phyloP scores from a whole-genome alignment of 2,113 vertebrate species.

The Alethe diademata region DNA sequence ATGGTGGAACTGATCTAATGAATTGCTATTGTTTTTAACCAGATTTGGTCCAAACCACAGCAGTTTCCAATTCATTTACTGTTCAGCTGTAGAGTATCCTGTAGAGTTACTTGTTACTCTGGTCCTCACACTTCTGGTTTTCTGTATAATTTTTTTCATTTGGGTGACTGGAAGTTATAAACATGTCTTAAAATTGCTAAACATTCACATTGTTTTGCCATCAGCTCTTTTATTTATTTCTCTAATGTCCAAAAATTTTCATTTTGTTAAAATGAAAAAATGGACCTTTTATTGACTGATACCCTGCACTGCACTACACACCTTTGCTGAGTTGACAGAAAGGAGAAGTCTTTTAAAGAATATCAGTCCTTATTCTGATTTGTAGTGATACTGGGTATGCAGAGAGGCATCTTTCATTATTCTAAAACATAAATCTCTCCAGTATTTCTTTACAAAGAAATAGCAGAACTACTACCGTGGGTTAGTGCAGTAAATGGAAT shows the following conservation, averaged over 20 bases:
- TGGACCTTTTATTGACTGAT: background rate
- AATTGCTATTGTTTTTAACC: background rate
- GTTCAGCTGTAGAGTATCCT: background rate
- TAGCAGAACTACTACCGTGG: background rate
- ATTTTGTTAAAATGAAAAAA: background rate
- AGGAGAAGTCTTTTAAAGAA: background rate
- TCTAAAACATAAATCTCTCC: background rate
- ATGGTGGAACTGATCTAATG: background rate
- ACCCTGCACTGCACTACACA: background rate
- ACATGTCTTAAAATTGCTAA: background rate
- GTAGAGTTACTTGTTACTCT: background rate
- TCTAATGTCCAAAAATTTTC: background rate
- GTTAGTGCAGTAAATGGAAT: background rate
- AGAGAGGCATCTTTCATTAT: background rate
- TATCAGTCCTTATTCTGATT: background rate
- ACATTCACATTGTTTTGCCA: background rate
- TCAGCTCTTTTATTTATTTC: background rate
- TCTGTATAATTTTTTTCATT: background rate
- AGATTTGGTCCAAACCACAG: background rate
- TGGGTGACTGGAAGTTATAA: background rate
- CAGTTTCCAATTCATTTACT: background rate
- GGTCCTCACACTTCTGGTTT: background rate
- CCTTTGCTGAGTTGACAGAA: background rate
- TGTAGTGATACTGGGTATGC: background rate
- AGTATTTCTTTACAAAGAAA: background rate